Evolutionary conservation across 2,113 vertebrate species (phyloP), one percentile per base, ranked within the genome.

Genomic region (Ptilonorhynchus violaceus): DNA sequence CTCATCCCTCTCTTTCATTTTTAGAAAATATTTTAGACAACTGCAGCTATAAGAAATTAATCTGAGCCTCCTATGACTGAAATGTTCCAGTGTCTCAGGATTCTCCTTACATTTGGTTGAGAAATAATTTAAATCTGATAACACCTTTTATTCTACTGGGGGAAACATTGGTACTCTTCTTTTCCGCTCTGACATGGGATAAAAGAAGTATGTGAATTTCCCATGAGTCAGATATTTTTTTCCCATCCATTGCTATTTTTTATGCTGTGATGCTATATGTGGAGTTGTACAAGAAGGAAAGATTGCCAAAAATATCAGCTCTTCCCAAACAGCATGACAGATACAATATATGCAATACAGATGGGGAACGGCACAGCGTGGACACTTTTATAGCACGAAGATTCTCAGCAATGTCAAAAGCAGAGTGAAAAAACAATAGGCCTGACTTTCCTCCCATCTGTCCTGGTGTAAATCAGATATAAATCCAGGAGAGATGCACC

Each of bases 371-470:
- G 94, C 88, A 84, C 70, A 94, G 93, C 2, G 1, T 10, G 6
- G 96, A 97, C 94, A 88, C 87, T 95, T 96, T 96, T 88, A 94
- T 73, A 78, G 96, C 60, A 41, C 41, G 68, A 96, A 95, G 93
- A 92, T 94, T 95, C 95, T 96, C 81, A 88, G 81, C 70, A 59
- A 46, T 95, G 89, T 96, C 93, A 94, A 88, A 93, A 76, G 41
- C 58, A 62, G 49, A 94, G 58, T 53, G 46, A 30, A 82, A 95
- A 92, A 94, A 92, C 91, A 92, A 94, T 60, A 89, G 86, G 66
- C 31, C 31, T 87, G 62, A 91, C 25, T 92, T 89, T 39, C 44
- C 68, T 91, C 60, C 60, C 93, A 78, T 94, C 73, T 95, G n/a
- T 75, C 42, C 20, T 85, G 49, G 81, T 78, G 53, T 94, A 94